These are phyloP conservation scores for Rhinogobio ventralis DNA, from an alignment of 2,797 vertebrate species.

Conservation along the genomic window DNA sequence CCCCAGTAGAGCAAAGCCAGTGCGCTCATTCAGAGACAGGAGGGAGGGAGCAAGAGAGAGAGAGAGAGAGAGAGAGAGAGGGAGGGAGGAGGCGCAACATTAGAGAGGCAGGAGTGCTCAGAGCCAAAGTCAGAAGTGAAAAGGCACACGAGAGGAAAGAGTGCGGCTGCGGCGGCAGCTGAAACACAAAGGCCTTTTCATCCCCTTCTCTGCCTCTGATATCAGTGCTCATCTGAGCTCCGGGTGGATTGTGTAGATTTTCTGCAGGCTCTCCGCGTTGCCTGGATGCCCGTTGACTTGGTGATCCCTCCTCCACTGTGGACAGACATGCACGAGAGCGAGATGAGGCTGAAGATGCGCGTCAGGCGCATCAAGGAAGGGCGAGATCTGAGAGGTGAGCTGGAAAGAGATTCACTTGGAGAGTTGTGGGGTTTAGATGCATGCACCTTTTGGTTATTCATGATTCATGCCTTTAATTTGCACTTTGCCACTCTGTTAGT, in stretches of 20 bases:
- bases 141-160: conserved; percentile 34
- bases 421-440: background rate
- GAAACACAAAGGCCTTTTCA: background rate
- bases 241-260: background rate
- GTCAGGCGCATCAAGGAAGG: conserved; percentile 89
- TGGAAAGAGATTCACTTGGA: conserved; percentile 12
- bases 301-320: conserved; percentile 84
- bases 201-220: background rate
- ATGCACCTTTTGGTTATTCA: background rate
- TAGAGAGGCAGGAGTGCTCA: conserved; percentile 53
- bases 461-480: background rate
- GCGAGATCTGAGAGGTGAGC: conserved; percentile 89
- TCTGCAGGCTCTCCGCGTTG: background rate
- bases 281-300: conserved; percentile 86
- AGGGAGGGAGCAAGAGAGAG: background rate
- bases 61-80: conserved; percentile 14
- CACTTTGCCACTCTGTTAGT: background rate
- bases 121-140: conserved; percentile 57
- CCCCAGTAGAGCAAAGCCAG: conserved; percentile 66
- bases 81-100: conserved; percentile 65
- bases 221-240: background rate
- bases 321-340: conserved; percentile 86
- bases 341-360: conserved; percentile 93
- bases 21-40: conserved; percentile 51
- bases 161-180: conserved; percentile 20